A percentile compares a stretch with the other conserved stretches of the same genome.
These are phyloP conservation scores for Aphrophora alni DNA, from an alignment of 2,888 invertebrate genomes.

Conservation along the genomic window DNA sequence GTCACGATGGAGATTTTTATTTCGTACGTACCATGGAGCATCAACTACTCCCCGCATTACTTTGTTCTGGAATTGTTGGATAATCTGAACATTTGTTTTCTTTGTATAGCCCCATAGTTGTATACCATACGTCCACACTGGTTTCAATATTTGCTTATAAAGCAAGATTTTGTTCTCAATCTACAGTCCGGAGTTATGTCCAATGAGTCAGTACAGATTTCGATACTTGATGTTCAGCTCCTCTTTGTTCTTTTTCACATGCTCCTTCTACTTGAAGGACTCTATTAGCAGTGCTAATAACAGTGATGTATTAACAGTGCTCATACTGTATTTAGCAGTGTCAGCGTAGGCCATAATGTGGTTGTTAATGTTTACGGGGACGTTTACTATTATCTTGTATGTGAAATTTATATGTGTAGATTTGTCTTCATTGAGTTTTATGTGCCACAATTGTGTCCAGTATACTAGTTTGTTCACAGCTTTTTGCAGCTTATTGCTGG, in stretches of 20 bases:
- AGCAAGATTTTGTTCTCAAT: neutral
- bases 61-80: neutral
- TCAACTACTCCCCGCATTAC: neutral
- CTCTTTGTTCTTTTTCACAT: too few relatives aligned
- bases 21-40: neutral
- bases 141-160: neutral
- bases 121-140: neutral
- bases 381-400: too few relatives aligned
- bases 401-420: too few relatives aligned
- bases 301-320: too few relatives aligned
- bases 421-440: too few relatives aligned
- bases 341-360: neutral
- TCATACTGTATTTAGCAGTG: neutral
- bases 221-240: too few relatives aligned
- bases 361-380: neutral
- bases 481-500: neutral
- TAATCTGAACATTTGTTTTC: neutral
- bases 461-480: neutral
- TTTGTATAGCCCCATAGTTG: neutral
- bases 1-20: neutral
- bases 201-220: neutral
- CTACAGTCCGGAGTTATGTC: neutral
- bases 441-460: too few relatives aligned
- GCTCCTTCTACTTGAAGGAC: too few relatives aligned
- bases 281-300: too few relatives aligned